Evolutionary conservation across 2,888 invertebrate genomes (phyloP).

Genomic region (Agonopterix arenella): DNA sequence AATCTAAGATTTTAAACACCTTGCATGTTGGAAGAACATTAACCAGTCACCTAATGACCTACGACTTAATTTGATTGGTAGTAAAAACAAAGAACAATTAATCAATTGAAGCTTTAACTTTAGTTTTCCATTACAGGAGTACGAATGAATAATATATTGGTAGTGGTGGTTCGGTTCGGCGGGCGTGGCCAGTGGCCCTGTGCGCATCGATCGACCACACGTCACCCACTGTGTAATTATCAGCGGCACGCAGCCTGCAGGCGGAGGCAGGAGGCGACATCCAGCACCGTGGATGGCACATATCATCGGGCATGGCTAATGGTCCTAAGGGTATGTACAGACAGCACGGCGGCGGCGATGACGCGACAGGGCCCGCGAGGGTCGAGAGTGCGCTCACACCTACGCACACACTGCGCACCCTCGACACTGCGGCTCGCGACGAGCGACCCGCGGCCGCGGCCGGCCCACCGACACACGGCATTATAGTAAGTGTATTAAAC

Average conservation of each 20-base stretch:
- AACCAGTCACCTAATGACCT: conserved; percentile 14
- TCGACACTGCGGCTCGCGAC: conserved; percentile 15
- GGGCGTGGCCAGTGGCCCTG: conserved; percentile 38
- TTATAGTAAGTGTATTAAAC: conserved; percentile 69
- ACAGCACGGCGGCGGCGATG: conserved; percentile 21
- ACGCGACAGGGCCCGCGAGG: conserved; percentile 10
- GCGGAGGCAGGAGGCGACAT: neutral
- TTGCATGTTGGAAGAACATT: too few relatives aligned
- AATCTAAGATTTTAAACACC: too few relatives aligned
- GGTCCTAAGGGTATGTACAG: conserved; percentile 4
- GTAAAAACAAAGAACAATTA: conserved; percentile 50
- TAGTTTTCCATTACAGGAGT: conserved; percentile 50
- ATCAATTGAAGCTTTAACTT: conserved; percentile 50
- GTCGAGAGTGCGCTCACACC: conserved; percentile 51
- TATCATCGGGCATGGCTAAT: neutral
- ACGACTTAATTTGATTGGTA: conserved; percentile 29
- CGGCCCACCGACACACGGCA: conserved; percentile 25
- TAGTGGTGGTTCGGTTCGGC: conserved; percentile 31
- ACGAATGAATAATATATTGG: conserved; percentile 49
- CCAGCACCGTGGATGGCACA: neutral
- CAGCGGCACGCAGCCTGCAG: conserved; percentile 21
- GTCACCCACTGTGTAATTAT: conserved; percentile 24
- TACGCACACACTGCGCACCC: conserved; percentile 60
- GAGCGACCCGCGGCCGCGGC: conserved; percentile 15
- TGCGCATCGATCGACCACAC: conserved; percentile 39